These are phyloP conservation scores for Drosophila neoperkinsi DNA, from an alignment of 2,888 invertebrate genomes.

Conservation along the genomic window DNA sequence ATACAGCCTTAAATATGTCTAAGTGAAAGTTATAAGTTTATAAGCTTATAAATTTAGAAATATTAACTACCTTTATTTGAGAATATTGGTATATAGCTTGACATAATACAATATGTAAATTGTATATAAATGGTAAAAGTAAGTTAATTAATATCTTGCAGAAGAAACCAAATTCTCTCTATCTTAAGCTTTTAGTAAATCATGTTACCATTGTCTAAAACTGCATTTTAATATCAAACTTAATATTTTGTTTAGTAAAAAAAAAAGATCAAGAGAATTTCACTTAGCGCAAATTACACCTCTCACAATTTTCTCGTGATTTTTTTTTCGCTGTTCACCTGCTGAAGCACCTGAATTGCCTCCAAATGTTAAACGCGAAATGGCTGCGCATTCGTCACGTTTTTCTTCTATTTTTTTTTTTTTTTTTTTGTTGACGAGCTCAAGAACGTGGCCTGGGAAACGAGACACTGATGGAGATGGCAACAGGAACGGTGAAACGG, in stretches of 20 bases:
- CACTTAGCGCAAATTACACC: slow-evolving; percentile 16
- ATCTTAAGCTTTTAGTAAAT: neutral
- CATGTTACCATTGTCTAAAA: neutral
- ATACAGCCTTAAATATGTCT: neutral
- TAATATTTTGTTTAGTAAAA: neutral
- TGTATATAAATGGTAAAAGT: neutral
- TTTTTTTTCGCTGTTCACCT: slow-evolving; percentile 25
- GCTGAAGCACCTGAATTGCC: slow-evolving; percentile 23
- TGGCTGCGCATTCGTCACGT: slow-evolving; percentile 70
- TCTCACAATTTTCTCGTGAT: slow-evolving; percentile 6
- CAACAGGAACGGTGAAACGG: slow-evolving; percentile 10
- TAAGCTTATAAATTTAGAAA: neutral
- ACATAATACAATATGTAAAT: neutral
- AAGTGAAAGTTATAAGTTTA: neutral
- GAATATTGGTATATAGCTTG: neutral
- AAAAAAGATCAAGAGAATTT: slow-evolving; percentile 14
- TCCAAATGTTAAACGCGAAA: slow-evolving; percentile 16
- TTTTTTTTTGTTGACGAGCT: slow-evolving; percentile 13
- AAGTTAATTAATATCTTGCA: neutral
- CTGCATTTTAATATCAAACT: neutral
- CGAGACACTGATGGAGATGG: slow-evolving; percentile 6
- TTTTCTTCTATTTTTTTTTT: slow-evolving; percentile 38
- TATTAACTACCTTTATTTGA: neutral
- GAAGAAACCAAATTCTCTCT: too few species aligned
- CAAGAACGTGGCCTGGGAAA: slow-evolving; percentile 18